Evolutionary conservation across 2,888 invertebrate genomes (phyloP).

Genomic region (Ceraclea dissimilis): DNA sequence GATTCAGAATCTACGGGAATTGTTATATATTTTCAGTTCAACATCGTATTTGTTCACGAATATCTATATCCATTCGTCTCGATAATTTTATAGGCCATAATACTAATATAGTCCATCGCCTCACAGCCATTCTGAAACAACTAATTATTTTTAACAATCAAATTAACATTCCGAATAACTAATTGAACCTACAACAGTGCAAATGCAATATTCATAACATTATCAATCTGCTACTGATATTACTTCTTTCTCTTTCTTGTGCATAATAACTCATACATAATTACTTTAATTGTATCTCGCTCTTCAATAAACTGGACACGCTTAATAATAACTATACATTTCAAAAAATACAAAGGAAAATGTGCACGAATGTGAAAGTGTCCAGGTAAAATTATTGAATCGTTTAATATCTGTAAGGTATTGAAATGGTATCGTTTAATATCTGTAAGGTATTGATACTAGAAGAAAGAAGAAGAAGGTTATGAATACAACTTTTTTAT

Average conservation of each 20-base stretch:
- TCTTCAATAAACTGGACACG: background rate
- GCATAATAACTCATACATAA: background rate
- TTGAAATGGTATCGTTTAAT: too few species aligned
- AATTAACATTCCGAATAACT: conserved; percentile 24
- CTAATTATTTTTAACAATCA: conserved; percentile 24
- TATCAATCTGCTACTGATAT: background rate
- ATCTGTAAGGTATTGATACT: too few species aligned
- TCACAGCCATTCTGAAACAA: background rate
- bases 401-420: too few species aligned
- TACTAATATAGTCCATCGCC: conserved; percentile 3
- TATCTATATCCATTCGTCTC: background rate
- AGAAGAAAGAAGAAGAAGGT: too few species aligned
- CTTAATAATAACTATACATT: too few species aligned
- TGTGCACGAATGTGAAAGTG: too few species aligned
- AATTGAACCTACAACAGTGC: conserved; percentile 11
- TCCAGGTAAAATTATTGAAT: too few species aligned
- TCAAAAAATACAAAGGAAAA: too few species aligned
- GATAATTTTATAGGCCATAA: background rate
- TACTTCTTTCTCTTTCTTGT: background rate
- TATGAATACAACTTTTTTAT: background rate
- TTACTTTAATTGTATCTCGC: background rate
- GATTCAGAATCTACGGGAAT: too few species aligned
- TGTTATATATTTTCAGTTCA: too few species aligned
- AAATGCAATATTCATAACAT: background rate
- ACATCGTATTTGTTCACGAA: too few species aligned